These are phyloP conservation scores for Megalops atlanticus DNA, from an alignment of 2,113 vertebrate genomes.

Conservation along the genomic window DNA sequence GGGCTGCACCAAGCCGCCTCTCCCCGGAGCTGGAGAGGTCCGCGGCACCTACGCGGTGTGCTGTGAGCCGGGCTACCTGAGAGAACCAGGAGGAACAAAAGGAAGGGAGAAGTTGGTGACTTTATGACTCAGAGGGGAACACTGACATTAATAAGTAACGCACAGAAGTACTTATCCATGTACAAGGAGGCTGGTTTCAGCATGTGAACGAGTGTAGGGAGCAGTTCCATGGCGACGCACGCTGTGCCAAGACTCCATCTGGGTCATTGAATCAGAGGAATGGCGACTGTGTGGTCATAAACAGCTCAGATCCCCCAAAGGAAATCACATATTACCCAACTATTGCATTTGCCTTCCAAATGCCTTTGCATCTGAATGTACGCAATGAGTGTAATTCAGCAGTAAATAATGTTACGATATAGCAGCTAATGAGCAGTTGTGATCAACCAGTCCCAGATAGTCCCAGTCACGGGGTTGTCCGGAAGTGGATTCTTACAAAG, in stretches of 20 bases:
- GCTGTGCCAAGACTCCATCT: no score
- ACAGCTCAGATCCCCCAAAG: slow-evolving; percentile 11
- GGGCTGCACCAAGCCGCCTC: slow-evolving; percentile 76
- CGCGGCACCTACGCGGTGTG: neutral
- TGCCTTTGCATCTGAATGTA: no score
- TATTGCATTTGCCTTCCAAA: no score
- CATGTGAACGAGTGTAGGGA: slow-evolving; percentile 38
- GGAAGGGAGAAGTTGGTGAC: slow-evolving; percentile 44
- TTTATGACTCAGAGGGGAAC: slow-evolving; percentile 63
- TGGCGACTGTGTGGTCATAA: neutral
- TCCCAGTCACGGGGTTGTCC: no score
- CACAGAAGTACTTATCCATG: slow-evolving; percentile 71
- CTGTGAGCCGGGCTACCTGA: slow-evolving; percentile 16
- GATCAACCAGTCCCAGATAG: no score
- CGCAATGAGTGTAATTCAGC: no score
- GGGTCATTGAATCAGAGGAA: slow-evolving; percentile 5
- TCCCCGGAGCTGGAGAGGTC: slow-evolving; percentile 52
- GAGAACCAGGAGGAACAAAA: slow-evolving; percentile 54
- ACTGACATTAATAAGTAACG: slow-evolving; percentile 80
- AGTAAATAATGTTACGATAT: no score
- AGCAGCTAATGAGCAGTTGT: no score
- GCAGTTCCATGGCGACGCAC: neutral
- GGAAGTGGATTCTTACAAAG: no score
- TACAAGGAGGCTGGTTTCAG: slow-evolving; percentile 49
- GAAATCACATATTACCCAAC: neutral